These are phyloP conservation scores for Tringa solitaria DNA, from an alignment of 2,113 vertebrate species.

Conservation along the genomic window DNA sequence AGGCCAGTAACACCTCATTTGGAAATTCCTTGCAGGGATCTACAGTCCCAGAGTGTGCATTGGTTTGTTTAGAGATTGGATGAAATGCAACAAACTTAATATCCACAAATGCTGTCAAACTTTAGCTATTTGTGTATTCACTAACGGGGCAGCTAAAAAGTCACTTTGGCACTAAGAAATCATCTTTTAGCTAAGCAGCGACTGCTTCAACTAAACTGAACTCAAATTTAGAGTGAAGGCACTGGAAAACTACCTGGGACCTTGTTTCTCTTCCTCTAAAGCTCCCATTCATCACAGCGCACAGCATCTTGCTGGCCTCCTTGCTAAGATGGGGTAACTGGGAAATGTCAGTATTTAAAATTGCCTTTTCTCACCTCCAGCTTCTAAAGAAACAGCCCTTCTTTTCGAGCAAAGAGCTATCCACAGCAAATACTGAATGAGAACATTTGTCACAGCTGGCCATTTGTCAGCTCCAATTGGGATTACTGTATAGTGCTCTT, in stretches of 20 bases:
- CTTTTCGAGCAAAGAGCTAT: neutral
- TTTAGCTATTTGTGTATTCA: neutral
- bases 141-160: neutral
- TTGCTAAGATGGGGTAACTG: neutral
- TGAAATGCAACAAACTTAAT: neutral
- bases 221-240: neutral
- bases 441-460: slow-evolving; percentile 4
- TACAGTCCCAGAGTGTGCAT: neutral
- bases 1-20: neutral
- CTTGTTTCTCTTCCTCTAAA: neutral
- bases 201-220: neutral
- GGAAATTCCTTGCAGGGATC: neutral
- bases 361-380: slow-evolving; percentile 24
- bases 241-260: neutral
- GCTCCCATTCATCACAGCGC: neutral
- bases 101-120: neutral
- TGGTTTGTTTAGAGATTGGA: neutral
- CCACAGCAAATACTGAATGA: slow-evolving; percentile 16
- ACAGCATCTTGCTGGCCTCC: neutral
- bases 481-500: slow-evolving; percentile 19
- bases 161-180: neutral
- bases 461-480: slow-evolving; percentile 42
- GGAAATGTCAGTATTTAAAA: slow-evolving; percentile 15
- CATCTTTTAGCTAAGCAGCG: neutral
- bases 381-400: neutral